Base-by-base conservation (phyloP, 2,113 vertebrate species). In the Hoplias malabaricus region DNA sequence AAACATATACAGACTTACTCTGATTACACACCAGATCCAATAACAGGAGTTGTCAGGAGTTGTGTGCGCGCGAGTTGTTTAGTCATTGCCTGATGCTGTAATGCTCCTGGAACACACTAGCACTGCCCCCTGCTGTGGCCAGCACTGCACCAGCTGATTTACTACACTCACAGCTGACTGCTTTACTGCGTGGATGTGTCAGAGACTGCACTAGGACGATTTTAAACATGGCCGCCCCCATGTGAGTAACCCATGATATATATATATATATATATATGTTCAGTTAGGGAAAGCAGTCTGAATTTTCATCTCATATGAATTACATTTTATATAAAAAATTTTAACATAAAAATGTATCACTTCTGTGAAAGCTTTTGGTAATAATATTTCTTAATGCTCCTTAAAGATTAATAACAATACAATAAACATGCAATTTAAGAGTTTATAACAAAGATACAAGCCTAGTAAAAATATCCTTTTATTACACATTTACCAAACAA, bases 21-120 rank as follows among this genome's bases (percentile, higher is more conserved):
- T 16, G 29, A 61, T 8, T 27, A 33, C 57, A 34, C 21, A 46
- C 31, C n/a, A 33, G 56, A 75, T 69, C 65, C 14, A 69, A 34
- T 5, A 29, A 56, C 16, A 50, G 13, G 23, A 13, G 31, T 14
- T 54, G 43, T 42, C n/a, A n/a, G 27, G 23, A 48, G 61, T 68
- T 10, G 53, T 40, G 19, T 43, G 67, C 68, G 71, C 72, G 62
- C 48, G 43, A 36, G 66, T 27, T 63, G 59, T 76, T 75, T 27
- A 74, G 31, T 53, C 25, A 57, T n/a, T 21, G 36, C 36, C 29
- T 21, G 29, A 59, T 75, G 74, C 73, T 48, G 53, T 80, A 61
- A 80, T 40, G 48, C 70, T 69, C 71, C 74, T 81, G 77, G 48
- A 73, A 84, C 76, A 73, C 56, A 67, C 77, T 77, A 77, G 76